A percentile compares a stretch with the other conserved stretches of the same genome.
Evolutionary conservation across 2,888 invertebrate species (phyloP).

Genomic region (Lithophane socia): DNA sequence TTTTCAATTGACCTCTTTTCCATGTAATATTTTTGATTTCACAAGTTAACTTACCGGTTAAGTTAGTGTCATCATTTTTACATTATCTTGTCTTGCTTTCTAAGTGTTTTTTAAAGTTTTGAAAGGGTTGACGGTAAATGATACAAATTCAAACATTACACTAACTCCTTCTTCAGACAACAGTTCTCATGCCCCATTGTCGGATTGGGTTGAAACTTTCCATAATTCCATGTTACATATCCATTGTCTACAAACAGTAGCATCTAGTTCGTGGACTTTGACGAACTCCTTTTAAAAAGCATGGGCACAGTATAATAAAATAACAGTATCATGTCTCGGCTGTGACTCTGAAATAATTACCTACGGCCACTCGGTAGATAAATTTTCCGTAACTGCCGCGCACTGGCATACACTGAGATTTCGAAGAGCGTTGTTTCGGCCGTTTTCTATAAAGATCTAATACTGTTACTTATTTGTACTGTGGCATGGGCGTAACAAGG

Average conservation of each 20-base stretch:
- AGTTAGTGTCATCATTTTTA: slow-evolving; percentile 64
- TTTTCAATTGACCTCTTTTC: slow-evolving; percentile 52
- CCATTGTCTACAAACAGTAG: slow-evolving; percentile 12
- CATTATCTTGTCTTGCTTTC: slow-evolving; percentile 65
- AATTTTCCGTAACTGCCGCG: too few species aligned
- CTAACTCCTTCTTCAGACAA: not conserved
- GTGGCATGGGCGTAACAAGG: not conserved
- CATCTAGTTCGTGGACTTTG: not conserved
- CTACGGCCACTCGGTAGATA: too few species aligned
- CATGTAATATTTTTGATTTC: slow-evolving; percentile 55
- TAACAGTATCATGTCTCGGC: too few species aligned
- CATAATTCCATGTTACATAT: slow-evolving; percentile 8
- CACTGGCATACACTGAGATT: too few species aligned
- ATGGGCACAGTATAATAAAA: not conserved
- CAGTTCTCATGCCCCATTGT: slow-evolving; percentile 18
- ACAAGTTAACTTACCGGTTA: slow-evolving; percentile 25
- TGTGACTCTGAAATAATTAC: too few species aligned
- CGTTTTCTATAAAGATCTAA: too few species aligned
- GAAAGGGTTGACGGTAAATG: slow-evolving; percentile 20
- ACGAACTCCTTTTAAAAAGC: slow-evolving; percentile 10
- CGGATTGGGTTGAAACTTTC: slow-evolving; percentile 14
- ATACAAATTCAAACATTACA: slow-evolving; percentile 2
- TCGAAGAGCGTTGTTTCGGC: too few species aligned
- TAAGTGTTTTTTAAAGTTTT: slow-evolving; percentile 53
- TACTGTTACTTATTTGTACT: too few species aligned